A percentile compares a stretch with the other conserved stretches of the same genome.
phyloP scores from a whole-genome alignment of 2,888 invertebrate genomes.

The Synanthedon vespiformis region DNA sequence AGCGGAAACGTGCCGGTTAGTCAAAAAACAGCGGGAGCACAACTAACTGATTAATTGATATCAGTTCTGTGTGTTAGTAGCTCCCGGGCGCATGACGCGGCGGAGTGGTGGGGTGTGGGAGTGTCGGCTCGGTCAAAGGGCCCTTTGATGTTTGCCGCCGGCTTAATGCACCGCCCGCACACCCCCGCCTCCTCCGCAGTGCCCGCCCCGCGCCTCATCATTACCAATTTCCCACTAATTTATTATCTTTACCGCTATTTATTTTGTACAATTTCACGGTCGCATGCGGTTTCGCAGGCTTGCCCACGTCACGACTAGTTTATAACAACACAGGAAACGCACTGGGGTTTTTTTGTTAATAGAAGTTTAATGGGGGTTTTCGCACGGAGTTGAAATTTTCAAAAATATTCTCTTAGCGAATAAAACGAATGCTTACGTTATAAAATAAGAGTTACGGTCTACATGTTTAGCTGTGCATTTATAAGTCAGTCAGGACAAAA shows the following conservation, averaged over 20 bases:
- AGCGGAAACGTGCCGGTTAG: conserved; percentile 18
- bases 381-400: too few species aligned
- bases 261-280: conserved; percentile 63
- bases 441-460: too few species aligned
- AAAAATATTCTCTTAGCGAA: too few species aligned
- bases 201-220: conserved; percentile 41
- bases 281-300: conserved; percentile 27
- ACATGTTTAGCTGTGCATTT: too few species aligned
- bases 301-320: conserved; percentile 15
- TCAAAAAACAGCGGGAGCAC: conserved; percentile 32
- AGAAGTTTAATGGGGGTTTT: too few species aligned
- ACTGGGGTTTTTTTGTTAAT: too few species aligned
- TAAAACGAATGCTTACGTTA: too few species aligned
- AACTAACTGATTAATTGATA: conserved; percentile 50
- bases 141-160: conserved; percentile 70
- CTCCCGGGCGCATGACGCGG: conserved; percentile 14
- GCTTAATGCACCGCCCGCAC: conserved; percentile 69
- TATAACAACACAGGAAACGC: neutral
- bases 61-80: conserved; percentile 27
- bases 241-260: conserved; percentile 69
- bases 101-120: conserved; percentile 45
- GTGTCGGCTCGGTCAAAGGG: conserved; percentile 69
- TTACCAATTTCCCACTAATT: conserved; percentile 71
- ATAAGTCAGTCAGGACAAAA: too few species aligned
- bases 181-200: conserved; percentile 29